Conservation (phyloP, 2,113 vertebrate species). For the Ammospiza nelsoni region DNA sequence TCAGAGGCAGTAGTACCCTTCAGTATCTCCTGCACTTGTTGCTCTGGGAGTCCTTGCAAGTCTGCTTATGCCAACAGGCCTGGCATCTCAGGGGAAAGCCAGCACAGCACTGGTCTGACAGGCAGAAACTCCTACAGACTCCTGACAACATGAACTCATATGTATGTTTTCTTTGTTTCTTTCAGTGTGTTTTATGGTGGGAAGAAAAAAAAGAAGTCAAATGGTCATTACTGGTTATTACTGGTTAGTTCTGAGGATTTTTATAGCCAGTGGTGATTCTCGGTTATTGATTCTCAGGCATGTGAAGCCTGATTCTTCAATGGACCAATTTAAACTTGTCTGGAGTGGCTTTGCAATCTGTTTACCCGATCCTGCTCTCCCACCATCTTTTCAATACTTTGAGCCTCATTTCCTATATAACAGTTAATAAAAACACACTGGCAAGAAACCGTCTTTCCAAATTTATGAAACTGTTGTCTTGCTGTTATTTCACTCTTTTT, state of each 20-base stretch:
- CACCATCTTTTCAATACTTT: conserved; percentile 69
- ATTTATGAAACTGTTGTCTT: conserved; percentile 70
- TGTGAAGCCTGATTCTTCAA: conserved; percentile 47
- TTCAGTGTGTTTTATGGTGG: neutral
- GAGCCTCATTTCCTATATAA: conserved; percentile 76
- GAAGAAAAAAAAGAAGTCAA: neutral
- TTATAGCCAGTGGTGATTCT: neutral
- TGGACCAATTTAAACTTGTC: conserved; percentile 46
- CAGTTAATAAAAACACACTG: conserved; percentile 78
- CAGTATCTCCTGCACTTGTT: neutral
- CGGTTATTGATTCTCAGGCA: conserved; percentile 33
- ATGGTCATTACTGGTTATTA: neutral
- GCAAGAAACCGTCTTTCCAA: conserved; percentile 52
- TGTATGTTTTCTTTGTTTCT: neutral
- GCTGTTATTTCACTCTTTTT: conserved; percentile 48
- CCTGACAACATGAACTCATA: neutral
- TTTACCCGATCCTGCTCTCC: conserved; percentile 58
- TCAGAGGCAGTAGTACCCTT: neutral
- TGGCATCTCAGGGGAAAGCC: neutral
- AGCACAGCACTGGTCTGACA: neutral
- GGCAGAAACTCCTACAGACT: neutral
- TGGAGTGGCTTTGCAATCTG: conserved; percentile 48
- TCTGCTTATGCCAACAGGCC: neutral
- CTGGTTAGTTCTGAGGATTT: neutral
- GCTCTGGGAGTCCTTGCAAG: neutral